Evolutionary conservation across 2,113 vertebrate species (phyloP).

Genomic region (Oxyura jamaicensis): DNA sequence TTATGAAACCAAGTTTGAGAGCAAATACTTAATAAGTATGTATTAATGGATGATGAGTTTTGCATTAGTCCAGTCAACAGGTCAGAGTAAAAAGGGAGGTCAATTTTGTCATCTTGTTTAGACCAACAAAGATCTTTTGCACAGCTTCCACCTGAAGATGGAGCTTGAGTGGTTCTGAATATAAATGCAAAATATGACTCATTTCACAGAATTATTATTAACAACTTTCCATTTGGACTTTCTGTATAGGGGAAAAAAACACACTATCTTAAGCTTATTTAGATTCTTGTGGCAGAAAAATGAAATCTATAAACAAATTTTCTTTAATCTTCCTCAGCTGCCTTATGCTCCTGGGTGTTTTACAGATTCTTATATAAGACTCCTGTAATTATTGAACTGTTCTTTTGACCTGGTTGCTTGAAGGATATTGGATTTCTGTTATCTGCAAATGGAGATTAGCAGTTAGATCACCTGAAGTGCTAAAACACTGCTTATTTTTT

Average conservation of each 20-base stretch:
- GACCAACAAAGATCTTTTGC: constrained; percentile 52
- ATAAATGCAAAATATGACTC: background rate
- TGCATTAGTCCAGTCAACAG: constrained; percentile 47
- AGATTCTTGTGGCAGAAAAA: constrained; percentile 69
- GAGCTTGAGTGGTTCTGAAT: constrained; percentile 57
- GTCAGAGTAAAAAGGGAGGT: constrained; percentile 29
- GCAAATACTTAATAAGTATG: constrained; percentile 14
- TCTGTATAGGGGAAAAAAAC: background rate
- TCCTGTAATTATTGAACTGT: constrained; percentile 53
- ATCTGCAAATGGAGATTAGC: constrained; percentile 46
- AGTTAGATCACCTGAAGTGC: constrained; percentile 27
- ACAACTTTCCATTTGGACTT: constrained; percentile 27
- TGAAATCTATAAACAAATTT: constrained; percentile 75
- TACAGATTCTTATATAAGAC: constrained; percentile 53
- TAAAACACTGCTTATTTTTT: constrained; percentile 26
- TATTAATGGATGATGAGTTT: constrained; percentile 54
- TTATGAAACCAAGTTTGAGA: constrained; percentile 63
- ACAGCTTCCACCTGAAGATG: constrained; percentile 49
- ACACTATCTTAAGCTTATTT: constrained; percentile 28
- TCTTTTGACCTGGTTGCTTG: constrained; percentile 58
- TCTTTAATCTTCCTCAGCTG: constrained; percentile 57
- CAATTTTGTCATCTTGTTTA: background rate
- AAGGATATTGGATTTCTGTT: constrained; percentile 53
- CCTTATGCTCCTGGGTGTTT: constrained; percentile 56
- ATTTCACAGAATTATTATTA: background rate